A percentile compares a stretch with the other conserved stretches of the same genome.
Evolutionary conservation across 1,140 invertebrate species (phyloP).

Genomic region (Streblospio benedicti): DNA sequence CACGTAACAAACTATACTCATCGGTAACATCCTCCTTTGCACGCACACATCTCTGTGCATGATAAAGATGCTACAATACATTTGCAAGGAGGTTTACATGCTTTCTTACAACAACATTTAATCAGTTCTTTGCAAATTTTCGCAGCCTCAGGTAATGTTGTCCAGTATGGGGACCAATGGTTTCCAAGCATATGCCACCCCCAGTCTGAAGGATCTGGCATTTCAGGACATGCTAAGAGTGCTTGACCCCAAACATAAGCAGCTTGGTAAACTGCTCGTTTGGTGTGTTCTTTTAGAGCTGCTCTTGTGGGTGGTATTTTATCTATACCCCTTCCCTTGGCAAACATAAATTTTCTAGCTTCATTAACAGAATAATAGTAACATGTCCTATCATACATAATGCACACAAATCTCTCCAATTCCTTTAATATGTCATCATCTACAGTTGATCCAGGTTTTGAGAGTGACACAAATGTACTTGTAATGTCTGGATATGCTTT

Average conservation of each 20-base stretch:
- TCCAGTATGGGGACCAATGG: constrained; percentile 4
- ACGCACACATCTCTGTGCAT: constrained; percentile 11
- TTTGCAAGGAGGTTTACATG: constrained; percentile 7
- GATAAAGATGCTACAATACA: constrained; percentile 4
- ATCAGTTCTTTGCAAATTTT: constrained; percentile 7
- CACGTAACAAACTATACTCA: too few species aligned
- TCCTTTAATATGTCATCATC: background rate
- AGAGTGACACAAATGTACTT: constrained; percentile 11
- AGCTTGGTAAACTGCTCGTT: background rate
- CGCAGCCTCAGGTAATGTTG: constrained; percentile 6
- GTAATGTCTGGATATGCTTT: constrained; percentile 22
- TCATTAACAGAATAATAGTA: background rate
- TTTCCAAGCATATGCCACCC: background rate
- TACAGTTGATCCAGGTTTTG: background rate
- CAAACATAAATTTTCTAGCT: background rate
- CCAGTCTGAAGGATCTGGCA: background rate
- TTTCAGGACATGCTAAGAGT: background rate
- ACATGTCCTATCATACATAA: constrained; percentile 14
- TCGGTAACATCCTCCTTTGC: background rate
- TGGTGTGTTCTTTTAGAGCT: background rate
- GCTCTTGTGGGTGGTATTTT: background rate
- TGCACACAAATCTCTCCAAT: constrained; percentile 14
- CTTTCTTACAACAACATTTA: constrained; percentile 13
- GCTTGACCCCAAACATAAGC: background rate
- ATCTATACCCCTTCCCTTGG: background rate